These are phyloP conservation scores for Nannoperca obscura DNA, from an alignment of 2,797 vertebrate species.

Conservation along the genomic window DNA sequence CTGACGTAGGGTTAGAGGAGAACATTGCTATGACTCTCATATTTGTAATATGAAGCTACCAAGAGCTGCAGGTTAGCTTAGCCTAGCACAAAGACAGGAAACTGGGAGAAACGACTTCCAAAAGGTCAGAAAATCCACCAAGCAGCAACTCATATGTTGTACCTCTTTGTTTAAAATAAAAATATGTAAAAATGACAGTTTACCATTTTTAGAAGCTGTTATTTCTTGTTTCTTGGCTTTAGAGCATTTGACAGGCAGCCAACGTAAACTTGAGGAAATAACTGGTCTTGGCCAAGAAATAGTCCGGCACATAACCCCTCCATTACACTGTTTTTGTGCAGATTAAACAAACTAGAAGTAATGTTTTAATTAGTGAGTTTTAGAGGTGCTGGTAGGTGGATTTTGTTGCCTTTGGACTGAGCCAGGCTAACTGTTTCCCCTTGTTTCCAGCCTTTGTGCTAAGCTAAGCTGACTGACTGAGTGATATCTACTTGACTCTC, in stretches of 20 bases:
- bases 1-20: not conserved
- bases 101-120: not conserved
- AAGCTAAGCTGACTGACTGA: constrained; percentile 4
- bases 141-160: not conserved
- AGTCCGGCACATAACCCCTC: too few species aligned
- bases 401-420: not conserved
- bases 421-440: not conserved
- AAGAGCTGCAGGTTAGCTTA: not conserved
- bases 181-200: not conserved
- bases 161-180: not conserved
- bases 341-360: not conserved
- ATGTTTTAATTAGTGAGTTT: not conserved
- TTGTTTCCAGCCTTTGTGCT: not conserved
- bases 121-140: not conserved
- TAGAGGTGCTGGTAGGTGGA: not conserved
- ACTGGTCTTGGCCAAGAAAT: not conserved
- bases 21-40: not conserved
- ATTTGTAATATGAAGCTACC: not conserved
- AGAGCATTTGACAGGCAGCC: not conserved
- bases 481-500: not conserved
- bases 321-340: not conserved
- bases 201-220: not conserved
- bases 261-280: not conserved
- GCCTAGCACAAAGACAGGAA: not conserved
- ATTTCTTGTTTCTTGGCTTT: not conserved